Conservation (phyloP, 2,797 vertebrate species). For the Pseudopleuronectes americanus region DNA sequence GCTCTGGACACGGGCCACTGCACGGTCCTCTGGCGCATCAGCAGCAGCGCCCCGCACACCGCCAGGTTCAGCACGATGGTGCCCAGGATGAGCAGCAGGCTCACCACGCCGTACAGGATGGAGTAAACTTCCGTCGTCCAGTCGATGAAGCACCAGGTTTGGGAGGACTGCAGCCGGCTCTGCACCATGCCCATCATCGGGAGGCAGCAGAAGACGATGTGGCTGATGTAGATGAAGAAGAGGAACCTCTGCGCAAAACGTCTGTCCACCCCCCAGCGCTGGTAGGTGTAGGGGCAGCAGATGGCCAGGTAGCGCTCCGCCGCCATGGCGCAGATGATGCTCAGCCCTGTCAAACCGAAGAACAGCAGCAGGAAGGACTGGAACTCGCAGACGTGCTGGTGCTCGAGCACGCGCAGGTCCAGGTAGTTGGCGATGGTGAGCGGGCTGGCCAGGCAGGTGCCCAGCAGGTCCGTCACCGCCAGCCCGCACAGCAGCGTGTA, state of each 20-base stretch:
- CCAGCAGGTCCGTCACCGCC: slow-evolving; percentile 95
- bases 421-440: slow-evolving; percentile 94
- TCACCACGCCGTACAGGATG: slow-evolving; percentile 91
- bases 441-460: slow-evolving; percentile 94
- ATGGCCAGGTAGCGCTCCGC: slow-evolving; percentile 96
- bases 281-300: slow-evolving; percentile 96
- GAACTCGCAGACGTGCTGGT: slow-evolving; percentile 87
- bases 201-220: slow-evolving; percentile 93
- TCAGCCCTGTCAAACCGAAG: slow-evolving; percentile 92
- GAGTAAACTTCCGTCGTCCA: slow-evolving; percentile 88
- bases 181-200: slow-evolving; percentile 89
- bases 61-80: slow-evolving; percentile 92
- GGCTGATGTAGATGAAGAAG: slow-evolving; percentile 87
- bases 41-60: slow-evolving; percentile 92
- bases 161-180: slow-evolving; percentile 81
- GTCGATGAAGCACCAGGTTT: slow-evolving; percentile 97
- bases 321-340: slow-evolving; percentile 97
- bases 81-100: slow-evolving; percentile 91
- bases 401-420: slow-evolving; percentile 83
- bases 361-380: slow-evolving; percentile 94
- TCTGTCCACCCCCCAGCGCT: slow-evolving; percentile 89
- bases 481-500: slow-evolving; percentile 94
- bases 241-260: slow-evolving; percentile 89
- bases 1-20: slow-evolving; percentile 78
- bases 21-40: slow-evolving; percentile 91